Percentiles rank a stretch among this genome's conserved stretches.
These are phyloP conservation scores for Novumbra hubbsi DNA, from an alignment of 2,797 vertebrate genomes.

Conservation along the genomic window DNA sequence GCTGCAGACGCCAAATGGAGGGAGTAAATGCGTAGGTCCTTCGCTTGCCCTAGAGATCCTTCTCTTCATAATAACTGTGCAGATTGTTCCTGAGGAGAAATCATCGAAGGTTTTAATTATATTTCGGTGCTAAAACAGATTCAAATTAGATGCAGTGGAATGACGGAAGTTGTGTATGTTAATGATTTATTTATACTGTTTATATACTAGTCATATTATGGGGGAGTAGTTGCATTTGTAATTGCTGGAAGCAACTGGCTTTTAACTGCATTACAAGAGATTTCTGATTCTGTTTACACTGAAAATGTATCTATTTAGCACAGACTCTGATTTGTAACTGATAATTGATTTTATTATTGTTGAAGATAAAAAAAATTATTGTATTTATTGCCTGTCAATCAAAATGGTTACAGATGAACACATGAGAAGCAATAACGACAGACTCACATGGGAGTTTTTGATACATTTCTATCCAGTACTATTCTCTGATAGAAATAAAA, in stretches of 20 bases:
- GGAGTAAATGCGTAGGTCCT: conserved; percentile 14
- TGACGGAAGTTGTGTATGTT: neutral
- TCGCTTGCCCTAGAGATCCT: conserved; percentile 24
- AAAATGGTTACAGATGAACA: too few relatives aligned
- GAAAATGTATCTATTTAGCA: conserved; percentile 53
- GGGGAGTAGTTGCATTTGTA: neutral
- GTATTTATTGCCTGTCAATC: too few relatives aligned
- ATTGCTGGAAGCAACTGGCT: conserved; percentile 30
- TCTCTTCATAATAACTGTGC: conserved; percentile 13
- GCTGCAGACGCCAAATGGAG: conserved; percentile 20
- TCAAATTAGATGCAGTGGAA: neutral
- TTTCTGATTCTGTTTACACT: conserved; percentile 47
- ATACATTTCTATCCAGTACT: neutral
- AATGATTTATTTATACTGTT: too few relatives aligned
- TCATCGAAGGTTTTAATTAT: conserved; percentile 2
- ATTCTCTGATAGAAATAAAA: conserved; percentile 31
- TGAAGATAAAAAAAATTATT: too few relatives aligned
- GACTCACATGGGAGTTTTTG: neutral
- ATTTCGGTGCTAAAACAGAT: neutral
- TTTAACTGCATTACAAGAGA: conserved; percentile 1
- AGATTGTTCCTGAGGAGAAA: conserved; percentile 49
- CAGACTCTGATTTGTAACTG: too few relatives aligned
- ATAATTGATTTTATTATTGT: too few relatives aligned
- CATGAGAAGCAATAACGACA: conserved; percentile 6
- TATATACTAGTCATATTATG: too few relatives aligned